A percentile compares a stretch with the other conserved stretches of the same genome.
These are phyloP conservation scores for Latheticus oryzae DNA, from an alignment of 2,888 invertebrate species.

Conservation along the genomic window DNA sequence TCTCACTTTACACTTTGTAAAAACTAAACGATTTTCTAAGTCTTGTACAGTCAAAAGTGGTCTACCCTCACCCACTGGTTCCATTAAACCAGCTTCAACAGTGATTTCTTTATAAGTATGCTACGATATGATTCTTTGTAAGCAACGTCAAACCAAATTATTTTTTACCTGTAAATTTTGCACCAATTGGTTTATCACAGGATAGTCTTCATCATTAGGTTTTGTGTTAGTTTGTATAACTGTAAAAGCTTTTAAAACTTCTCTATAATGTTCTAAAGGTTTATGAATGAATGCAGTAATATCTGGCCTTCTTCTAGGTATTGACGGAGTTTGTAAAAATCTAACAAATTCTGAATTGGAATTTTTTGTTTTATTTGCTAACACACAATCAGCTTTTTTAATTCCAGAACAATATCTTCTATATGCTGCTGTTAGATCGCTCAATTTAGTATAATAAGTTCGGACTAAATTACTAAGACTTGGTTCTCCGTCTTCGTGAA, in stretches of 20 bases:
- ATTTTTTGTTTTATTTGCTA: constrained; percentile 80
- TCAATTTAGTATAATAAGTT: constrained; percentile 79
- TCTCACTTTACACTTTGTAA: constrained; percentile 86
- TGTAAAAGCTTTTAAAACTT: constrained; percentile 71
- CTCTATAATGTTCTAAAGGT: constrained; percentile 84
- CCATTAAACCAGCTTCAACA: constrained; percentile 86
- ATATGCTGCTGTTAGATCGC: constrained; percentile 81
- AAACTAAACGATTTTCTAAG: constrained; percentile 87
- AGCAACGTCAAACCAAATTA: neutral
- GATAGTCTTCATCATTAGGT: constrained; percentile 66
- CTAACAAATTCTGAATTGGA: constrained; percentile 83
- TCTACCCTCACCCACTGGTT: constrained; percentile 84
- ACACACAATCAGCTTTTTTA: constrained; percentile 86
- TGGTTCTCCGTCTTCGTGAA: constrained; percentile 80
- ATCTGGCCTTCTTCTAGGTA: constrained; percentile 85
- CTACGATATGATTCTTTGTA: constrained; percentile 64
- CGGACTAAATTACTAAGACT: constrained; percentile 76
- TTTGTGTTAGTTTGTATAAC: constrained; percentile 67
- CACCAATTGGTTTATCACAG: constrained; percentile 66
- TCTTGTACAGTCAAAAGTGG: constrained; percentile 86
- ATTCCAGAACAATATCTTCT: constrained; percentile 86
- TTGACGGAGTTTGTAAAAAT: constrained; percentile 83
- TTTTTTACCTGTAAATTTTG: constrained; percentile 65
- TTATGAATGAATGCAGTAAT: constrained; percentile 87
- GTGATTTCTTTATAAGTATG: constrained; percentile 84